Conservation (phyloP, 2,113 vertebrate species). For the Bolborhynchus lineola region DNA sequence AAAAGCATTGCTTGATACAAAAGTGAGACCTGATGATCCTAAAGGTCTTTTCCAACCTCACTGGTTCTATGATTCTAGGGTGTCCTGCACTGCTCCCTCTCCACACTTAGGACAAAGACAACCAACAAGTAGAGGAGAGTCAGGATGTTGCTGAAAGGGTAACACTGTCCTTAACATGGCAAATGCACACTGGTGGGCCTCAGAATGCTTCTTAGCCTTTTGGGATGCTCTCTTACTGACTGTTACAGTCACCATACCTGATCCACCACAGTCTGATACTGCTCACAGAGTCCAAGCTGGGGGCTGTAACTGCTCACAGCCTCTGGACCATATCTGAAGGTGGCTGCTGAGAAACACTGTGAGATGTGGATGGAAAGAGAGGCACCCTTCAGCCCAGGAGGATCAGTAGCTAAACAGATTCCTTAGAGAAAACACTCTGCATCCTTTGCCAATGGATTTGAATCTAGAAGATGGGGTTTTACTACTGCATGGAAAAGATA, state of each 20-base stretch:
- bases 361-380: neutral
- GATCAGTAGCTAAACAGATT: neutral
- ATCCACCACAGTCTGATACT: neutral
- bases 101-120: too few relatives aligned
- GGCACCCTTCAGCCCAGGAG: neutral
- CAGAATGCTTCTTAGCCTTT: neutral
- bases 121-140: neutral
- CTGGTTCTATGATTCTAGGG: neutral
- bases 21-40: neutral
- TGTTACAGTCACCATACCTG: neutral
- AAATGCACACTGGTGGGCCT: accelerated
- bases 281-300: neutral
- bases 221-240: neutral
- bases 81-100: neutral
- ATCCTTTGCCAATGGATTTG: neutral
- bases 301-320: neutral
- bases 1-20: neutral
- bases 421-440: neutral
- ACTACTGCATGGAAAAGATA: neutral
- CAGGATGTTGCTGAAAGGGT: neutral
- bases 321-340: neutral
- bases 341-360: neutral
- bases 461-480: neutral
- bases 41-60: neutral
- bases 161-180: too few relatives aligned